Evolutionary conservation across 2,888 invertebrate genomes (phyloP), one percentile per base, ranked within the genome.

Genomic region (Aphidius colemani): DNA sequence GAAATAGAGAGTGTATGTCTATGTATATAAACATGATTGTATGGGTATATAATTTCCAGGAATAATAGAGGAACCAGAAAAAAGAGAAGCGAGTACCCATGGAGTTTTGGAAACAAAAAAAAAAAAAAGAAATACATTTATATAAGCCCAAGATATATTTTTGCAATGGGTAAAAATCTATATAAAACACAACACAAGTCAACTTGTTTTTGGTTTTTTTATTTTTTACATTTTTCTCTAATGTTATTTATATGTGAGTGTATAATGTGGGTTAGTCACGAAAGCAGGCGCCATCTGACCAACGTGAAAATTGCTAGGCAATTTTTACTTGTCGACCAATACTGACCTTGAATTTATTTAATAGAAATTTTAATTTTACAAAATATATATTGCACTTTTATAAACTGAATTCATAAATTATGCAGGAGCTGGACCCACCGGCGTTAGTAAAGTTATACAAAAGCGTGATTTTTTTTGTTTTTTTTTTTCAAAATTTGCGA

Each of bases 201-300:
- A 60, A 67, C 69, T 66, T 63, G 58, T 41, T 53, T 48, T 51
- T 51, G 59, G 57, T 46, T 55, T 46, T 63, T 49, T 67, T 66
- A 2, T 30, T 30, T 30, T 30, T 30, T 30, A 30, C 30, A 30
- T 30, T 4, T 30, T 30, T 30, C 30, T 30, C 30, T 30, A 4
- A 5, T 30, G 3, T 30, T 30, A 30, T 30, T 30, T 30, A 30
- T 30, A 3, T 57, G 10, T 48, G 58, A 46, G 55, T 58, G 70
- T 65, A 72, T 80, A 81, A 81, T 81, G 74, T 72, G 72, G 69
- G 66, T 44, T 66, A 75, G 81, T 81, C 81, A 81, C 80, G 81
- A 74, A 81, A 2, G 5, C 30, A 30, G 78, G 75, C 76, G 76
- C 77, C 81, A 81, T 76, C 79, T 80, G 78, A 80, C 76, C 75